Base-by-base conservation (phyloP, 2,113 vertebrate species). In the Athene noctua region DNA sequence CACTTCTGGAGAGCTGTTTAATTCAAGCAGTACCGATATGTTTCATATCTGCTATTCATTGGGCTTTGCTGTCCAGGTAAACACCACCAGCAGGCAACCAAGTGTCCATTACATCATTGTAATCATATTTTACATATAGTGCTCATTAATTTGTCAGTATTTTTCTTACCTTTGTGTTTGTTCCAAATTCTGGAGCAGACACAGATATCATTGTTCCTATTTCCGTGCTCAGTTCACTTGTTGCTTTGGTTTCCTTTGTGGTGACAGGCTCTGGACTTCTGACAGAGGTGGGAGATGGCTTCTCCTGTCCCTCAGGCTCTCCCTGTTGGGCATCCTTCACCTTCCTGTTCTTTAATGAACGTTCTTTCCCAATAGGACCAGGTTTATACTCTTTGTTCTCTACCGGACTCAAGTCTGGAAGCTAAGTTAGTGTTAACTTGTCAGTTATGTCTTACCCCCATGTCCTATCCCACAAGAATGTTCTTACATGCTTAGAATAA, bases 351-450 rank as follows among this genome's bases (percentile, higher is more conserved):
- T 99, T 99, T 77, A 99, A 95, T 22, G 99, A 99, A 85, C 99
- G 99, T 34, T 99, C 99, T 91, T 99, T 99, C 83, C 99, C 99
- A 83, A 99, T 99, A 68, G 99, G 99, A 94, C 99, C 99, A 16
- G 99, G 99, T 94, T 99, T 99, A 96, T 99, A 99, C 88, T 99
- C 99, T 97, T 99, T 99, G 89, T 98, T 99, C 98, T 99, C 99
- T 77, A 99, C 97, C 3, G 98, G 98, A 97, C 98, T 99, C 96
- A 99, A 98, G 89, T 99, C 99, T 97, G 99, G 99, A 95, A 99
- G 98, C 99, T 99, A 96, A 97, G 97, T 90, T 87, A 98, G 83
- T 6, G 55, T 93, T 94, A 94, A 97, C 44, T 92, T 38, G 90
- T 97, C 94, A 97, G 94, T 94, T 67, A 74, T 5, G 52, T 67